phyloP scores from a whole-genome alignment of 2,797 vertebrate genomes.

The Leptatherina wallacei region DNA sequence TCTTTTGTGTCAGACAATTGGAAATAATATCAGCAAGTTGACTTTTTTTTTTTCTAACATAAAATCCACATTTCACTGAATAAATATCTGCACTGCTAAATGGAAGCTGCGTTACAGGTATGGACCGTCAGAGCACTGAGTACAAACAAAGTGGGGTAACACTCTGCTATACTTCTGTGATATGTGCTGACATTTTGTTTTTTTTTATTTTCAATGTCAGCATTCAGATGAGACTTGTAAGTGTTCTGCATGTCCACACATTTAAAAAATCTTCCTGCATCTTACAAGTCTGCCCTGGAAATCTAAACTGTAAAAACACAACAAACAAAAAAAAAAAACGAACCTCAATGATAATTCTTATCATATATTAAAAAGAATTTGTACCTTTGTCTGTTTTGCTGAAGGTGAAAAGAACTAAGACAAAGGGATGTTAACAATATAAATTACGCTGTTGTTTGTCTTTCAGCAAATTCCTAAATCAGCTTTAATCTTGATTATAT shows the following conservation, averaged over 20 bases:
- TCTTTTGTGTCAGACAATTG: slow-evolving; percentile 33
- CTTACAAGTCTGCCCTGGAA: not conserved
- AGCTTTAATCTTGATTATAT: slow-evolving; percentile 15
- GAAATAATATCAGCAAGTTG: slow-evolving; percentile 35
- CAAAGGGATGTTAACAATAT: slow-evolving; percentile 9
- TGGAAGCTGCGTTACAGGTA: slow-evolving; percentile 33
- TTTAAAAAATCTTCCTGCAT: not conserved
- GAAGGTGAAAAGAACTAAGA: slow-evolving; percentile 1
- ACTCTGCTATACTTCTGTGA: slow-evolving; percentile 15
- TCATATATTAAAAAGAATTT: not conserved
- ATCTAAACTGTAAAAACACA: not conserved
- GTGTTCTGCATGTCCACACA: not conserved
- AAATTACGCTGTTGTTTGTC: not conserved
- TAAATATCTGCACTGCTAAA: slow-evolving; percentile 13
- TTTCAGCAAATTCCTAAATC: not conserved
- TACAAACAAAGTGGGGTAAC: not conserved
- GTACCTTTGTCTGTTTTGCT: not conserved
- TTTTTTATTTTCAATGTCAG: slow-evolving; percentile 12
- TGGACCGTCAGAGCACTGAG: slow-evolving; percentile 16
- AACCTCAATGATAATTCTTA: not conserved
- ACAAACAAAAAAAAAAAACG: too few relatives aligned
- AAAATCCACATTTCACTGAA: slow-evolving; percentile 38
- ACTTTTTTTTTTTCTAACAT: slow-evolving; percentile 1
- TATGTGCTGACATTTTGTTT: slow-evolving; percentile 10
- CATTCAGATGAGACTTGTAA: not conserved